Conservation (phyloP, 2,797 vertebrate genomes). For the Chiroxiphia lanceolata region DNA sequence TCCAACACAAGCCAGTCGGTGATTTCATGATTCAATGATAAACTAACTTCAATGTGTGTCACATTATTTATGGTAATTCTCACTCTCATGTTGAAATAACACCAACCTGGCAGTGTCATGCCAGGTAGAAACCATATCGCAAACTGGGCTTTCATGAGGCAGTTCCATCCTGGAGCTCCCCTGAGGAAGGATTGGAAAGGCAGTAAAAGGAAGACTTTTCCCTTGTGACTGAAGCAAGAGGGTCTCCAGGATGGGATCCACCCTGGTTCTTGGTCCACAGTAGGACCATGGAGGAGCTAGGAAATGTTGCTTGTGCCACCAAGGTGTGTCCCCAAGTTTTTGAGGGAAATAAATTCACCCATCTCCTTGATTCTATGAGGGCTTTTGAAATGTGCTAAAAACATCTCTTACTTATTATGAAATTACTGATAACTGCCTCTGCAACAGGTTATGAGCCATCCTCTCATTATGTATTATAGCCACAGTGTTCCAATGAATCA, state of each 20-base stretch:
- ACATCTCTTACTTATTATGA: conserved; percentile 29
- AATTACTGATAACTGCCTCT: conserved; percentile 13
- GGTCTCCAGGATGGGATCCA: neutral
- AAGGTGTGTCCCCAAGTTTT: accelerated
- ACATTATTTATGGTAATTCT: neutral
- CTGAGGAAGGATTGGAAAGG: neutral
- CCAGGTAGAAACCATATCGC: neutral
- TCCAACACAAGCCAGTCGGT: too few relatives aligned
- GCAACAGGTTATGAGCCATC: conserved; percentile 53
- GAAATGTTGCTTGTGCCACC: neutral
- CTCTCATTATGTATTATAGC: conserved; percentile 33
- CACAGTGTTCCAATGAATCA: conserved; percentile 48
- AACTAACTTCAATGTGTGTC: neutral
- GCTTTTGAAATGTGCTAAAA: neutral
- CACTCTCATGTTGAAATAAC: neutral
- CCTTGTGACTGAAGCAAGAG: neutral
- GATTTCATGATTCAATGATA: neutral
- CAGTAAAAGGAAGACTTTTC: neutral
- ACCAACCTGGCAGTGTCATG: neutral
- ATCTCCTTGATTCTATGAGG: neutral
- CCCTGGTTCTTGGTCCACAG: neutral
- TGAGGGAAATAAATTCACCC: neutral
- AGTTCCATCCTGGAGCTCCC: too few relatives aligned
- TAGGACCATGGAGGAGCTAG: neutral
- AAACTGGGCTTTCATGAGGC: neutral